Conservation (phyloP, 2,797 vertebrate species). For the Epinephelus awoara region DNA sequence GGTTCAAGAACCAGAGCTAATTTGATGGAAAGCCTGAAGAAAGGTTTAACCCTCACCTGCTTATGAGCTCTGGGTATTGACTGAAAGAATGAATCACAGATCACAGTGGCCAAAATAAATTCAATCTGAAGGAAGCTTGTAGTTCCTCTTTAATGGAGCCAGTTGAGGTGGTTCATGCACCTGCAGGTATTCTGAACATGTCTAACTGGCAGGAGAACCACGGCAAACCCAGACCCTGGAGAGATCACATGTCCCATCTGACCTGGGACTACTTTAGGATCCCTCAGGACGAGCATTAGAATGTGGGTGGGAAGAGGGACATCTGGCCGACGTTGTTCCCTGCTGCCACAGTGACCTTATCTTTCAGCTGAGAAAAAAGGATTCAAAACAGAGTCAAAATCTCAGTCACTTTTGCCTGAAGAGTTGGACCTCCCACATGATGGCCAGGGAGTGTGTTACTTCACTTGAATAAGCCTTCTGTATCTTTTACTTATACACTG, state of each 20-base stretch:
- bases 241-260: constrained; percentile 23
- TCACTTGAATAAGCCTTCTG: constrained; percentile 3
- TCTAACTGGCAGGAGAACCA: background rate
- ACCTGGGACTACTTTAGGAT: background rate
- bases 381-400: background rate
- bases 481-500: constrained; percentile 3
- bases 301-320: background rate
- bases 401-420: background rate
- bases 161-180: background rate
- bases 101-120: background rate
- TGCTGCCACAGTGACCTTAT: background rate
- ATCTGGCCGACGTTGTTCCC: background rate
- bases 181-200: background rate
- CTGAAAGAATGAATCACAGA: background rate
- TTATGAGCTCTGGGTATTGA: background rate
- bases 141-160: background rate
- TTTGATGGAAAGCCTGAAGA: background rate
- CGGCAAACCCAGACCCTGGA: background rate
- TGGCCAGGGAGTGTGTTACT: background rate
- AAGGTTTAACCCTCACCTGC: background rate
- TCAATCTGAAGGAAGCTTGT: background rate
- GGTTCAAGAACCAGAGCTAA: too few relatives aligned
- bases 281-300: background rate
- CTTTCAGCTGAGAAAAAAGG: background rate
- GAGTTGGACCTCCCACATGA: background rate